Evolutionary conservation across 2,797 vertebrate genomes (phyloP).

Genomic region (Ibycter americanus): DNA sequence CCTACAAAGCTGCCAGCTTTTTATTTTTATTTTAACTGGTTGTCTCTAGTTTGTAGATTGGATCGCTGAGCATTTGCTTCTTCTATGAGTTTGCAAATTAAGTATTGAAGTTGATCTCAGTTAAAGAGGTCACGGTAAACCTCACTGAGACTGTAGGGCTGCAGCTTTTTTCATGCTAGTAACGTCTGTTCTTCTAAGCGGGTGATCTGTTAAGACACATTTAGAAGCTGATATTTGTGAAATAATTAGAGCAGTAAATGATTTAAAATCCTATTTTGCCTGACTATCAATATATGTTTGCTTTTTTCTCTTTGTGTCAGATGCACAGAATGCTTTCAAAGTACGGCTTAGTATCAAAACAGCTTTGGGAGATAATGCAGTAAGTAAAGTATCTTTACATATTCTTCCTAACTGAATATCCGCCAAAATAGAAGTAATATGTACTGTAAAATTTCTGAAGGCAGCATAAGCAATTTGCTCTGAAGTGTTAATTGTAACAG

Average conservation of each 20-base stretch:
- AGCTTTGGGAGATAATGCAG: constrained; percentile 89
- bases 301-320: constrained; percentile 68
- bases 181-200: background rate
- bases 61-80: background rate
- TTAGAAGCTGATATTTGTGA: background rate
- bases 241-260: background rate
- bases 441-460: background rate
- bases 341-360: constrained; percentile 91
- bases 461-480: background rate
- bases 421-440: background rate
- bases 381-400: constrained; percentile 75
- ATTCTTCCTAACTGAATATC: background rate
- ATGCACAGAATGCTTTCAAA: constrained; percentile 83
- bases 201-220: background rate
- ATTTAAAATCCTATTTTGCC: background rate
- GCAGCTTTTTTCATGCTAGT: background rate
- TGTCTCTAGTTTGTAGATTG: background rate
- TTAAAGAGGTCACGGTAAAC: background rate
- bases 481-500: background rate
- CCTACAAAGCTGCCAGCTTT: background rate
- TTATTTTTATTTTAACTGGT: background rate
- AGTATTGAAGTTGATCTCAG: background rate
- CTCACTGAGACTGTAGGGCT: background rate
- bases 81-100: background rate
- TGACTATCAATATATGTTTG: background rate